These are phyloP conservation scores for Cheumatopsyche charites DNA, from an alignment of 1,140 invertebrate genomes.

Conservation along the genomic window DNA sequence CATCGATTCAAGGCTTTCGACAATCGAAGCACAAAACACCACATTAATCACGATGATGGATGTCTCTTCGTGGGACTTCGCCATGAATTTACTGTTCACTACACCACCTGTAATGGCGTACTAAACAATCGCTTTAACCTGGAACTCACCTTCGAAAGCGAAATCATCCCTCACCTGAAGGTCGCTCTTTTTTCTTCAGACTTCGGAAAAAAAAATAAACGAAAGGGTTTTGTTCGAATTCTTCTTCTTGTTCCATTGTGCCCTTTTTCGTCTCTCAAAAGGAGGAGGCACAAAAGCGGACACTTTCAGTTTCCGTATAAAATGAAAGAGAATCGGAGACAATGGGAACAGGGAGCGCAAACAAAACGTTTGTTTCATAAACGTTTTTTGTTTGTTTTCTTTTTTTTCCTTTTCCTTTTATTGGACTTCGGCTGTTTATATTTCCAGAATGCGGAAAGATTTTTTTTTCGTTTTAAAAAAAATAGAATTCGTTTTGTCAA, in stretches of 20 bases:
- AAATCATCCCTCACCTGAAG: conserved; percentile 41
- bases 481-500: neutral
- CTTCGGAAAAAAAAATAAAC: conserved; percentile 10
- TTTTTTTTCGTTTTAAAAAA: conserved; percentile 9
- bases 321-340: conserved; percentile 22
- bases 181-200: conserved; percentile 19
- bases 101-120: conserved; percentile 42
- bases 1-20: conserved; percentile 42
- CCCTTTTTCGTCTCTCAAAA: conserved; percentile 10
- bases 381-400: conserved; percentile 24
- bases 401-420: conserved; percentile 19
- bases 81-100: conserved; percentile 18
- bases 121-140: conserved; percentile 30
- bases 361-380: conserved; percentile 23
- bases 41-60: conserved; percentile 44
- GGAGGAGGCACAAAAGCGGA: conserved; percentile 1
- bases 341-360: conserved; percentile 12
- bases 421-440: conserved; percentile 26
- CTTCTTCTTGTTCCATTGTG: conserved; percentile 13
- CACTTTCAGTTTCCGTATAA: conserved; percentile 48
- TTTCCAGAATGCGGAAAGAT: conserved; percentile 26
- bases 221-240: conserved; percentile 1
- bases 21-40: conserved; percentile 32
- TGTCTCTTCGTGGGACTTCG: neutral
- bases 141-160: conserved; percentile 45